These are phyloP conservation scores for Asbolus verrucosus DNA, from an alignment of 1,140 invertebrate species.

Conservation along the genomic window DNA sequence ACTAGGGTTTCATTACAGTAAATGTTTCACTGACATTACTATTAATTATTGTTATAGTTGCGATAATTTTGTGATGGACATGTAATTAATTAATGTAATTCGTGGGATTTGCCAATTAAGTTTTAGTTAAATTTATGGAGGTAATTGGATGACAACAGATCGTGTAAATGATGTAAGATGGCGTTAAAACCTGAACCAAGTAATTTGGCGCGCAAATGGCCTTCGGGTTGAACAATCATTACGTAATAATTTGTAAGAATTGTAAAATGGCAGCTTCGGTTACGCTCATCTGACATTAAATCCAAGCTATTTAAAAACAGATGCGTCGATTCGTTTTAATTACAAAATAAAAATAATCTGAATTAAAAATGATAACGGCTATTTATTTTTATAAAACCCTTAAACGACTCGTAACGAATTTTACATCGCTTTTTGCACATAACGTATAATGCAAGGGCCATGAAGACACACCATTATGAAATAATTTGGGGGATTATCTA, in stretches of 20 bases:
- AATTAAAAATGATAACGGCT: conserved; percentile 30
- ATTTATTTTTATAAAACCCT: conserved; percentile 30
- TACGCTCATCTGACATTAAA: conserved; percentile 13
- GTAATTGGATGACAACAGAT: conserved; percentile 31
- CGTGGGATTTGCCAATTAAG: conserved; percentile 15
- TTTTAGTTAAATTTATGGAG: conserved; percentile 12
- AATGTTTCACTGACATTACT: conserved; percentile 23
- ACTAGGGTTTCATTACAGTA: conserved; percentile 4
- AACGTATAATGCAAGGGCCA: not conserved
- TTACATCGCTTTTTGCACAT: conserved; percentile 9
- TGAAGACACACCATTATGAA: conserved; percentile 31
- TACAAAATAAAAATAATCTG: conserved; percentile 37
- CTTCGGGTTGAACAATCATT: conserved; percentile 17
- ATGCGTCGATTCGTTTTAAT: conserved; percentile 34
- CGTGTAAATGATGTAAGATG: conserved; percentile 26
- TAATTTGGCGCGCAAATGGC: conserved; percentile 28
- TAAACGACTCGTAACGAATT: conserved; percentile 34
- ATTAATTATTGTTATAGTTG: conserved; percentile 36
- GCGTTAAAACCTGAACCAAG: conserved; percentile 35
- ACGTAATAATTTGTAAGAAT: conserved; percentile 32
- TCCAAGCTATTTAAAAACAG: conserved; percentile 26
- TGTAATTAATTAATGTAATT: conserved; percentile 17
- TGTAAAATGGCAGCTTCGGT: conserved; percentile 10
- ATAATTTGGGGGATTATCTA: conserved; percentile 45
- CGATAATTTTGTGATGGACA: conserved; percentile 8